Base-by-base conservation (phyloP, 1,140 invertebrate genomes). In the Drosophila tristis region DNA sequence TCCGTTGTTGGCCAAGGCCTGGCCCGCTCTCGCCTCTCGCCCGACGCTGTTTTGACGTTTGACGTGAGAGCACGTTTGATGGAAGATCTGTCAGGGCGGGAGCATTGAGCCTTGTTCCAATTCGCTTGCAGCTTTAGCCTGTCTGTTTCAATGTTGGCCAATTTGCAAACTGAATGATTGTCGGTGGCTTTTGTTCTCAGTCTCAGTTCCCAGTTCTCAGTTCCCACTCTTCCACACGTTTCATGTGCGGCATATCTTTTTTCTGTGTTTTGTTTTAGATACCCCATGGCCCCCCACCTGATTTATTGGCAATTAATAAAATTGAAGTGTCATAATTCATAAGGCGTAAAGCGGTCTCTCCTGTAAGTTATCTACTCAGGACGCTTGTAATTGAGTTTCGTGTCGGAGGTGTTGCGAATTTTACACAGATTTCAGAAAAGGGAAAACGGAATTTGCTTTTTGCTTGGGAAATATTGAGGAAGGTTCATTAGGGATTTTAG, bases 301-400 rank as follows among this genome's bases (percentile, higher is more conserved):
- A 90, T 90, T 90, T 90, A 91, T 90, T 91, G 87, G 65, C 87
- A 91, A 90, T 90, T 91, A 91, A 91, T 90, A 82, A 89, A 90
- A 90, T 90, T 90, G 80, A 90, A 90, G 80, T 85, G 80, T 89
- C 76, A 89, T 87, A 87, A 87, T 70, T 87, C 78, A 75, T 61
- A 58, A 60, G 49, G 66, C 54, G 35, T 56, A 44, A 23, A 43
- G 42, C 58, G 60, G 26, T 50, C 53, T 45, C 59, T 45, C 4
- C 47, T 74, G 66, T 16, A 31, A 66, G 47, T 47, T 53, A 47
- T 66, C 64, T 62, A 26, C 29, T 23, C 13, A 48, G 48, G 35
- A 13, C 35, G 35, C 35, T 55, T 58, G 25, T 44, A 71, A 58
- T 71, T 48, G 48, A 48, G 43, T 16, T 47, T 48, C 39, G 16